Conservation (phyloP, 2,113 vertebrate species). For the Indicator indicator region DNA sequence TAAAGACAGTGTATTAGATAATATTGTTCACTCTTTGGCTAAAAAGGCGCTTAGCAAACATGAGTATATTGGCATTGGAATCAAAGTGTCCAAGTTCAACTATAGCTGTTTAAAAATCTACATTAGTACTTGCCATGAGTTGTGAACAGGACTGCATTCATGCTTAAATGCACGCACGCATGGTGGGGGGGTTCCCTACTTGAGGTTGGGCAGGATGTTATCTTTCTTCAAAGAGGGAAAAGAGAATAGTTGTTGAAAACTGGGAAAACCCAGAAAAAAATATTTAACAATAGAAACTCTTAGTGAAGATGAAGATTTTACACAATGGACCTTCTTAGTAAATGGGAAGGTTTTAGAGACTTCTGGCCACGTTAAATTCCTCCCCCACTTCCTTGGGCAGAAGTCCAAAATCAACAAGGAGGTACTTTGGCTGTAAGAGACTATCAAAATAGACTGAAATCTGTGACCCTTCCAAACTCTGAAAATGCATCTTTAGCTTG, state of each 20-base stretch:
- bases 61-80: not conserved
- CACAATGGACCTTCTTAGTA: not conserved
- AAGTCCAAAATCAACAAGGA: constrained; percentile 12
- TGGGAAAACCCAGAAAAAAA: constrained; percentile 46
- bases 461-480: not conserved
- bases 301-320: not conserved
- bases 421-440: not conserved
- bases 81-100: not conserved
- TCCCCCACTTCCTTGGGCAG: not conserved
- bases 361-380: not conserved
- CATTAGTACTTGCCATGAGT: not conserved
- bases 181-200: not conserved
- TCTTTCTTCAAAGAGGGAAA: constrained; percentile 46
- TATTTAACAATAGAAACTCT: constrained; percentile 21
- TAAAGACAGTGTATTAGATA: fast-evolving
- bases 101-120: not conserved
- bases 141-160: not conserved
- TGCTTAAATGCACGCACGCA: not conserved
- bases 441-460: not conserved
- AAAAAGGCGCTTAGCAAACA: not conserved
- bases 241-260: constrained; percentile 39
- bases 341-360: not conserved
- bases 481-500: not conserved
- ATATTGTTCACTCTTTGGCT: not conserved
- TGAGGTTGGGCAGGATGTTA: constrained; percentile 39